A percentile compares a stretch with the other conserved stretches of the same genome.
These are phyloP conservation scores for Orthosia incerta DNA, from an alignment of 2,888 invertebrate genomes.

Conservation along the genomic window DNA sequence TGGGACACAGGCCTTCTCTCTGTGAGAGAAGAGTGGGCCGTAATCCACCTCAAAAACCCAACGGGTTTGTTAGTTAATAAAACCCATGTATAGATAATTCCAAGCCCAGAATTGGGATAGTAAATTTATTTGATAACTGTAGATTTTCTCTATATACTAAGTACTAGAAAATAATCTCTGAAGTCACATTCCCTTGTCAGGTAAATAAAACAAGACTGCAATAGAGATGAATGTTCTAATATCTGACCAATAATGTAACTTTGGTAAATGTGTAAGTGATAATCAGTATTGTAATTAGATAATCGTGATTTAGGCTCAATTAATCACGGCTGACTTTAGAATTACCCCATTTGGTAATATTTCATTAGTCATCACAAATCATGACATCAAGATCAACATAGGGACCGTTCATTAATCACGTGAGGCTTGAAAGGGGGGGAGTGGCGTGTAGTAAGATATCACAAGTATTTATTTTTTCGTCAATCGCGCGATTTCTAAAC, in stretches of 20 bases:
- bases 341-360: not conserved
- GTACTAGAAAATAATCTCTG: constrained; percentile 31
- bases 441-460: too few species aligned
- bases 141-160: constrained; percentile 45
- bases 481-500: too few species aligned
- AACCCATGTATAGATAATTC: constrained; percentile 6
- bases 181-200: constrained; percentile 48
- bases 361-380: not conserved
- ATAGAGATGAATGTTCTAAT: constrained; percentile 49
- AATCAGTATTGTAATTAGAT: constrained; percentile 37
- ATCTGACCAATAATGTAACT: constrained; percentile 51
- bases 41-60: not conserved
- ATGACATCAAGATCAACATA: constrained; percentile 2
- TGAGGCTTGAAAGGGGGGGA: too few species aligned
- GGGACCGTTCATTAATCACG: too few species aligned
- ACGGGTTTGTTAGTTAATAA: not conserved
- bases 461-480: too few species aligned
- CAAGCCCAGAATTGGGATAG: constrained; percentile 22
- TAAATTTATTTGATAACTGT: constrained; percentile 23
- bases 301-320: constrained; percentile 34
- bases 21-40: constrained; percentile 9
- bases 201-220: constrained; percentile 53
- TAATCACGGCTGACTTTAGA: constrained; percentile 8
- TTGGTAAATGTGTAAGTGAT: constrained; percentile 42
- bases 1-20: constrained; percentile 7